Base-by-base conservation (phyloP, 2,113 vertebrate species). In the Scortum barcoo region DNA sequence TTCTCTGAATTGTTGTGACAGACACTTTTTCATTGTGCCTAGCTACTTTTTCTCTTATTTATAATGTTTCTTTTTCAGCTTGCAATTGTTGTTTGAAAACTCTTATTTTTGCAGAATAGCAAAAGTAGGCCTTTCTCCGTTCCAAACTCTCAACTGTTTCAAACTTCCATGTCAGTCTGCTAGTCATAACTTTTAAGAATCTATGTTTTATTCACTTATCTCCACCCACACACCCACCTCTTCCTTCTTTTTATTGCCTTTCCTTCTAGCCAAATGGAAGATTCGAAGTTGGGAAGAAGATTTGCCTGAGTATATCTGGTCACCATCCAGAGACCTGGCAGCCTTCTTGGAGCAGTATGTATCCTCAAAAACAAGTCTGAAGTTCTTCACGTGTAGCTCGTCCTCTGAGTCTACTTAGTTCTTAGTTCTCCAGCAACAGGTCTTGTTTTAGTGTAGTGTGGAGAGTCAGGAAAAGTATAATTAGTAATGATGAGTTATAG, bases 281-380 rank as follows among this genome's bases (percentile, higher is more conserved):
- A 80, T 99, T 99, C 92, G 98, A 99, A 95, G 96, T 99, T 80
- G 98, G 98, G 75, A 99, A 99, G 95, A 99, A 99, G 90, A 99
- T 99, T 92, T 99, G 98, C 89, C 93, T 99, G 83, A 99, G 98
- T 91, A 99, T 99, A 92, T 99, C 98, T 80, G 98, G 98, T 61
- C 98, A 99, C 91, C 98, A 99, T 91, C 98, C 98, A 70, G 98
- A 99, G 96, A 99, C 98, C 14, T 99, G 98, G 98, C 98, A 99
- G 88, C 98, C 98, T 9, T 99, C 98, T 0, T 99, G 98, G 98
- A 99, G 98, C 78, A 99, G 98, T 99, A 90, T 95, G 98, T 99
- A 91, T 80, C 58, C n/a, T 75, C 26, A 44, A 9, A 60, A 38
- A 70, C 9, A 26, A 62, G 38, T 48, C 33, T 2, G 60, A 63